Conservation (phyloP, 2,797 vertebrate species). For the Austrolebias charrua region DNA sequence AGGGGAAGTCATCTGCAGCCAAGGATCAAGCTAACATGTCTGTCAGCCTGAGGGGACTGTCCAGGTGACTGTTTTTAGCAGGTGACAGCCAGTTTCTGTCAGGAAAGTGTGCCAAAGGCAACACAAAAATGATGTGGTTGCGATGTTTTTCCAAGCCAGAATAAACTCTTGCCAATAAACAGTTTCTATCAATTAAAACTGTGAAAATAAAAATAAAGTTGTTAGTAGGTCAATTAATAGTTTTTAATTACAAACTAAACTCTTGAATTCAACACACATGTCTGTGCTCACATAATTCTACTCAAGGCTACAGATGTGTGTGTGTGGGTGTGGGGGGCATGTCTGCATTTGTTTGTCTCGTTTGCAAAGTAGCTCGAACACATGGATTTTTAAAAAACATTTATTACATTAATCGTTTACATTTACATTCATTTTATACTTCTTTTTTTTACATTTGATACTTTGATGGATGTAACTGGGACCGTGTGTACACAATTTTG, state of each 20-base stretch:
- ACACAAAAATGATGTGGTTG: constrained; percentile 45
- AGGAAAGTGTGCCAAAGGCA: constrained; percentile 58
- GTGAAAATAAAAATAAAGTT: constrained; percentile 1
- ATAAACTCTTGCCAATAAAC: constrained; percentile 19
- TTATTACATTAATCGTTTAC: too few relatives aligned
- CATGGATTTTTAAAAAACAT: too few relatives aligned
- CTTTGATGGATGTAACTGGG: too few relatives aligned
- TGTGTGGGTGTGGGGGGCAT: too few relatives aligned
- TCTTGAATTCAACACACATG: background rate
- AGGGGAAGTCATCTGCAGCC: constrained; percentile 65
- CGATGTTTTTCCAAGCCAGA: constrained; percentile 48
- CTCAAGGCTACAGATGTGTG: too few relatives aligned
- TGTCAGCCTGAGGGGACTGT: constrained; percentile 68
- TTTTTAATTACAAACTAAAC: background rate
- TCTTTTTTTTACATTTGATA: too few relatives aligned
- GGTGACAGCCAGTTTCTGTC: constrained; percentile 66
- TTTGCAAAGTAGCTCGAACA: too few relatives aligned
- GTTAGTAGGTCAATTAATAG: background rate
- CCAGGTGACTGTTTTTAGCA: constrained; percentile 61
- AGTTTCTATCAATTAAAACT: constrained; percentile 1
- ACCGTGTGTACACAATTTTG: too few relatives aligned
- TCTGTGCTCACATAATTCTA: background rate
- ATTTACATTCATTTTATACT: too few relatives aligned
- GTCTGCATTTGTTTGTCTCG: too few relatives aligned
- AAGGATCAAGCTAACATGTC: constrained; percentile 75